phyloP scores from a whole-genome alignment of 2,113 vertebrate species.

The Struthidea cinerea region DNA sequence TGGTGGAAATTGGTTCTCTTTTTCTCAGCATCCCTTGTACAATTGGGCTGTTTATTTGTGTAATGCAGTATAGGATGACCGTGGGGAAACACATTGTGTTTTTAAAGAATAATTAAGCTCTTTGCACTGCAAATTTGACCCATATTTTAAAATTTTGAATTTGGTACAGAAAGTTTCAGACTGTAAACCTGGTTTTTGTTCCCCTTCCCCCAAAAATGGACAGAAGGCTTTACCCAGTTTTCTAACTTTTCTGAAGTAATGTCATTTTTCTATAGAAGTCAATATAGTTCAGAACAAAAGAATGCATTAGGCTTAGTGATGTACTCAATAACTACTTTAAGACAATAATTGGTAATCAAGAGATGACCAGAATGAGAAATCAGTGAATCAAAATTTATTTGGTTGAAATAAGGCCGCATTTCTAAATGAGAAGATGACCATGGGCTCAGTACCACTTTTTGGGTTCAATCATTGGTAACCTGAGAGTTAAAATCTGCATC shows the following conservation, averaged over 20 bases:
- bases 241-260: neutral
- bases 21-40: neutral
- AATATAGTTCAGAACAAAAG: neutral
- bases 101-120: neutral
- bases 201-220: neutral
- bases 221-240: neutral
- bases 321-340: neutral
- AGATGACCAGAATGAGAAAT: neutral
- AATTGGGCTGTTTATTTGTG: neutral
- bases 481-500: neutral
- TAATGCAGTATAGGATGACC: neutral
- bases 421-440: neutral
- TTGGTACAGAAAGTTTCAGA: neutral
- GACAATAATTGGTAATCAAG: neutral
- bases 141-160: neutral
- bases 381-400: neutral
- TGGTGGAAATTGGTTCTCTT: neutral
- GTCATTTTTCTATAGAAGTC: neutral
- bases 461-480: neutral
- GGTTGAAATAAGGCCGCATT: neutral
- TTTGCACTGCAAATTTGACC: neutral
- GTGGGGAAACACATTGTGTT: neutral
- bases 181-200: neutral
- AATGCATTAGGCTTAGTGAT: neutral
- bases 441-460: neutral